These are phyloP conservation scores for Erynnis tages DNA, from an alignment of 2,888 invertebrate species.

Conservation along the genomic window DNA sequence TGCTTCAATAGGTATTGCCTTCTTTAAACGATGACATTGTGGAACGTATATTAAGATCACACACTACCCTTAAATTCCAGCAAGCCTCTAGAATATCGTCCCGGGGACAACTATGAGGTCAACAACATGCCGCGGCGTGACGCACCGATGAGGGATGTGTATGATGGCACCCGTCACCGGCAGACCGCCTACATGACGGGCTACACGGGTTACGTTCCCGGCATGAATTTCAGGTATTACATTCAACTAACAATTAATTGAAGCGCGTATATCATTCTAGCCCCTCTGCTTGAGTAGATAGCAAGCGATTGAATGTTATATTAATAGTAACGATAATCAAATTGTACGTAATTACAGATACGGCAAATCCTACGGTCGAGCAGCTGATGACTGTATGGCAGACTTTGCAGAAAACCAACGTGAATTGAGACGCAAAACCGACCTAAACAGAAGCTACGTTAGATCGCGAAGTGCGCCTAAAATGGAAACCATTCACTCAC, in stretches of 20 bases:
- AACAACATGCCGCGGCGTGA: constrained; percentile 54
- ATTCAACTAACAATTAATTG: not conserved
- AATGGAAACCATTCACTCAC: constrained; percentile 78
- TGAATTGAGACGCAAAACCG: constrained; percentile 61
- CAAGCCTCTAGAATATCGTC: constrained; percentile 79
- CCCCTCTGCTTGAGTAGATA: too few relatives aligned
- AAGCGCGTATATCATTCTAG: too few relatives aligned
- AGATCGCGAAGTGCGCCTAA: constrained; percentile 80
- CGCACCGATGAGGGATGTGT: constrained; percentile 64
- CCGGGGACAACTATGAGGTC: constrained; percentile 74
- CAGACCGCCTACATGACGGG: constrained; percentile 83
- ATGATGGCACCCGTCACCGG: constrained; percentile 63
- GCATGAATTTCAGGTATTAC: constrained; percentile 82
- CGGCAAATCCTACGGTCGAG: constrained; percentile 81
- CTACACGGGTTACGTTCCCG: constrained; percentile 88
- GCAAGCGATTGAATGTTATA: too few relatives aligned
- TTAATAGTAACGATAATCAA: too few relatives aligned
- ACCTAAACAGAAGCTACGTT: constrained; percentile 66
- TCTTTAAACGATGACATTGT: too few relatives aligned
- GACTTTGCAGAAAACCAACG: constrained; percentile 77
- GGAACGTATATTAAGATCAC: too few relatives aligned
- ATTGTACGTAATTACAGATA: too few relatives aligned
- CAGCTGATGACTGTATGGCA: constrained; percentile 82
- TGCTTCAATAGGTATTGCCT: too few relatives aligned
- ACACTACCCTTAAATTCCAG: constrained; percentile 50